These are phyloP conservation scores for Trichogramma evanescens DNA, from an alignment of 2,888 invertebrate genomes.

Conservation along the genomic window DNA sequence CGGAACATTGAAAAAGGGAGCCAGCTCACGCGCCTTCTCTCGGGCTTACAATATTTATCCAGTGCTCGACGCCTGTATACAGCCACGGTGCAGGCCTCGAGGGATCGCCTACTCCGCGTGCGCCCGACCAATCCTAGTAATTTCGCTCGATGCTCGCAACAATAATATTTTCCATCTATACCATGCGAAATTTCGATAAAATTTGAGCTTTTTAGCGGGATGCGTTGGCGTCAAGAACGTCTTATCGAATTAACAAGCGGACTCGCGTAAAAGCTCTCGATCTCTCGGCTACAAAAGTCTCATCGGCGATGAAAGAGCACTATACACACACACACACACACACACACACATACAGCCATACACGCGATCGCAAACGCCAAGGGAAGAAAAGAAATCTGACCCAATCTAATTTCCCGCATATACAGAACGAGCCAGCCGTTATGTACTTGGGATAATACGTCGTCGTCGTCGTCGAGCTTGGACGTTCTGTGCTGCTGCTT, in stretches of 20 bases:
- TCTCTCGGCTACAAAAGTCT: constrained; percentile 6
- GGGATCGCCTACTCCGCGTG: constrained; percentile 34
- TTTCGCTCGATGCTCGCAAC: too few relatives aligned
- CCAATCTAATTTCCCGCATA: constrained; percentile 29
- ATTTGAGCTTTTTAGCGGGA: too few relatives aligned
- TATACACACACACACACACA: neutral
- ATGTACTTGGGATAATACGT: too few relatives aligned
- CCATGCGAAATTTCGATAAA: too few relatives aligned
- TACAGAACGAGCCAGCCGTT: neutral
- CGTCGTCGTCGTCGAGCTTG: too few relatives aligned
- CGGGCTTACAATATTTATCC: too few relatives aligned
- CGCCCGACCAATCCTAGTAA: too few relatives aligned
- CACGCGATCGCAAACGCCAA: too few relatives aligned
- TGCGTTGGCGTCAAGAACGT: too few relatives aligned
- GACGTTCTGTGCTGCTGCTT: neutral
- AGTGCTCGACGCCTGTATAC: too few relatives aligned
- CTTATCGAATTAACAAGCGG: constrained; percentile 15
- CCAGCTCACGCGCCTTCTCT: neutral
- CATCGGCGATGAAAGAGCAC: constrained; percentile 8
- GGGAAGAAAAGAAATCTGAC: constrained; percentile 26
- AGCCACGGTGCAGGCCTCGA: constrained; percentile 26
- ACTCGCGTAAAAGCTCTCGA: neutral
- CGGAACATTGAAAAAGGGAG: constrained; percentile 42
- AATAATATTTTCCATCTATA: too few relatives aligned
- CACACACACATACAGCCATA: neutral